Conservation (phyloP, 2,797 vertebrate genomes). For the Acanthiza pusilla region DNA sequence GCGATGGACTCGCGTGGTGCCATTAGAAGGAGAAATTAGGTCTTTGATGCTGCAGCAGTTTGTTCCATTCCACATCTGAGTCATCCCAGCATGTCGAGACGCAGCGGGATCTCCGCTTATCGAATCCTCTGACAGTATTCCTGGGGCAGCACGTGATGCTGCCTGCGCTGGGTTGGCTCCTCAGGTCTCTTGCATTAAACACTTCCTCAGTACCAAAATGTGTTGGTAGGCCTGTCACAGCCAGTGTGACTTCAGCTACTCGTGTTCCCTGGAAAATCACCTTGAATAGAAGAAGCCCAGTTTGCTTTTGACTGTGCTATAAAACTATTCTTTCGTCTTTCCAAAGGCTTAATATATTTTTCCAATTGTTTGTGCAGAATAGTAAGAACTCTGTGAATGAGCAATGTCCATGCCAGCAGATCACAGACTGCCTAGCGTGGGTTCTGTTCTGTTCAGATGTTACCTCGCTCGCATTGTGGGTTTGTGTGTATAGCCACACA, state of each 20-base stretch:
- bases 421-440: background rate
- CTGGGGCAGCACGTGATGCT: accelerated
- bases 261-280: background rate
- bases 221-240: background rate
- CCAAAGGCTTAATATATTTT: background rate
- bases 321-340: background rate
- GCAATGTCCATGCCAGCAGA: background rate
- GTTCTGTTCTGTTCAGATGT: background rate
- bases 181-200: background rate
- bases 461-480: background rate
- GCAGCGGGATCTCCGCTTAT: background rate
- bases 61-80: background rate
- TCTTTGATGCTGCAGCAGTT: background rate
- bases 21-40: background rate
- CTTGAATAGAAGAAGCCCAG: background rate
- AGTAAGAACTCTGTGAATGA: background rate
- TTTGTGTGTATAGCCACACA: background rate
- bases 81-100: background rate
- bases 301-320: background rate
- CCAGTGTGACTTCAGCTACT: background rate
- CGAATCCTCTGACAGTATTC: background rate
- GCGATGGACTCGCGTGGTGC: background rate
- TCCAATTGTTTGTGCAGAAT: background rate
- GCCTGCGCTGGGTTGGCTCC: background rate
- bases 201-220: background rate